phyloP scores from a whole-genome alignment of 2,888 invertebrate genomes.

The Trilocha varians region DNA sequence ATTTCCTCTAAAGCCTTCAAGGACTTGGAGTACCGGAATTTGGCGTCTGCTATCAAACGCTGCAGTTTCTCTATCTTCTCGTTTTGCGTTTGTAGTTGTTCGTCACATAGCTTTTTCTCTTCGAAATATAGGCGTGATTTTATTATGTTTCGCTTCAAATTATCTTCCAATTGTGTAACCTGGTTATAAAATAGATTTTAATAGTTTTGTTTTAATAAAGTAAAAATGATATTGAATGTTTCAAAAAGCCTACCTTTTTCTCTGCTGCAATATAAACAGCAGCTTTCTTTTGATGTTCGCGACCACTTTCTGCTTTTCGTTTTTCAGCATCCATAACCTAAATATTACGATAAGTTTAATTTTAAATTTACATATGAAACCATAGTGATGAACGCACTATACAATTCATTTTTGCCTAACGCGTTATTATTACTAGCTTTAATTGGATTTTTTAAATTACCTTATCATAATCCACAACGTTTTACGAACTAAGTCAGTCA shows the following conservation, averaged over 20 bases:
- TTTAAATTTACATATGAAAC: not conserved
- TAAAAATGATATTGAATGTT: not conserved
- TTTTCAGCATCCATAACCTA: conserved; percentile 95
- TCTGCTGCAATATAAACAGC: conserved; percentile 87
- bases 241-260: conserved; percentile 71
- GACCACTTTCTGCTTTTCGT: conserved; percentile 89
- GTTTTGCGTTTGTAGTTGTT: conserved; percentile 89
- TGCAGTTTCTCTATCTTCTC: conserved; percentile 87
- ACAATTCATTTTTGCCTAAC: too few species aligned
- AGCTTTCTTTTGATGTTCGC: conserved; percentile 88
- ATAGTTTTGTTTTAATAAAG: not conserved
- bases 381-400: too few species aligned
- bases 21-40: conserved; percentile 86
- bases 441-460: too few species aligned
- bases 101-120: conserved; percentile 88
- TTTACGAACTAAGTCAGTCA: too few species aligned
- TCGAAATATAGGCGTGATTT: conserved; percentile 95
- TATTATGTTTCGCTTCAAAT: conserved; percentile 84
- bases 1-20: conserved; percentile 90
- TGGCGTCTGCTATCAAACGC: conserved; percentile 83
- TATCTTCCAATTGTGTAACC: conserved; percentile 87
- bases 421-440: too few species aligned
- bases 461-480: too few species aligned
- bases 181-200: conserved; percentile 24
- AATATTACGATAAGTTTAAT: conserved; percentile 8